phyloP scores from a whole-genome alignment of 2,113 vertebrate species.

The Cervus canadensis region DNA sequence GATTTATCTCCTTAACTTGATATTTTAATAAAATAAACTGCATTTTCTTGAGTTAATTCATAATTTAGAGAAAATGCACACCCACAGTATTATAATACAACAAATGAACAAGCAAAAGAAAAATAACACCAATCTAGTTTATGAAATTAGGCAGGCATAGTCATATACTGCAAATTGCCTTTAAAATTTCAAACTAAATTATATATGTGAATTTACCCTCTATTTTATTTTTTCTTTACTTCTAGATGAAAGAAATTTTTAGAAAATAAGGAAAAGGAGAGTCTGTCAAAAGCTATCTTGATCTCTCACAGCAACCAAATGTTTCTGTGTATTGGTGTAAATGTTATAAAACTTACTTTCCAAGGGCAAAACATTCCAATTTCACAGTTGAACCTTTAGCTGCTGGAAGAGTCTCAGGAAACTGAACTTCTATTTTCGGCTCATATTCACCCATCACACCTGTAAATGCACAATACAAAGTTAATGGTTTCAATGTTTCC shows the following conservation, averaged over 20 bases:
- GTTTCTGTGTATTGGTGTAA: accelerated
- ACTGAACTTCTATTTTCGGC: constrained; percentile 98
- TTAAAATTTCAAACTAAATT: not conserved
- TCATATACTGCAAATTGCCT: not conserved
- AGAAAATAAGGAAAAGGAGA: not conserved
- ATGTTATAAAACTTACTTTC: constrained; percentile 89
- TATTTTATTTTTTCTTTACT: not conserved
- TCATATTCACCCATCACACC: constrained; percentile 98
- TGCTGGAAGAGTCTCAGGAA: constrained; percentile 91
- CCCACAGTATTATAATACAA: not conserved
- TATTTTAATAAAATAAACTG: not conserved
- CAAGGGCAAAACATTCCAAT: constrained; percentile 95
- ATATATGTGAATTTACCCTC: not conserved
- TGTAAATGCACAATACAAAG: constrained; percentile 70
- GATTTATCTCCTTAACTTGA: not conserved
- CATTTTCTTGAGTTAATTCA: not conserved
- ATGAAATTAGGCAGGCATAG: not conserved
- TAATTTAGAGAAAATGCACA: not conserved
- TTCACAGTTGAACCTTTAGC: constrained; percentile 92
- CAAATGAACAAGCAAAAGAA: not conserved
- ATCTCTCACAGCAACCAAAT: not conserved
- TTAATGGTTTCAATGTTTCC: not conserved
- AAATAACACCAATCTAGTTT: not conserved
- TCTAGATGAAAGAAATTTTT: not conserved
- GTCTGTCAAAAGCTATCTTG: not conserved